A percentile compares a stretch with the other conserved stretches of the same genome.
phyloP scores from a whole-genome alignment of 2,113 vertebrate genomes.

The Pristiophorus japonicus region DNA sequence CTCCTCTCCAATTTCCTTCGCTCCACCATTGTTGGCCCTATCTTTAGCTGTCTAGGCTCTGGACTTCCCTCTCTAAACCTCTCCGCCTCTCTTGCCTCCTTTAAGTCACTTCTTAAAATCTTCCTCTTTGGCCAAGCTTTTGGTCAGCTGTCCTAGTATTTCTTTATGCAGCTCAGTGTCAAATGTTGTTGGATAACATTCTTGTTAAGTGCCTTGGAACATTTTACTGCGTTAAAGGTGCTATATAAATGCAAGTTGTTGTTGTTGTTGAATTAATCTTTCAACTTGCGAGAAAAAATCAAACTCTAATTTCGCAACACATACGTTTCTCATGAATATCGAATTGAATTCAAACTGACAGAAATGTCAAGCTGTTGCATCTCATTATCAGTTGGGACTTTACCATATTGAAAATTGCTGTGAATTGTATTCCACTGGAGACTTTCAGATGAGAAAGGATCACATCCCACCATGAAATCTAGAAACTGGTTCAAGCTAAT shows the following conservation, averaged over 20 bases:
- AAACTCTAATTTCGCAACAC: neutral
- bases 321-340: slow-evolving; percentile 18
- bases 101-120: neutral
- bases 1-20: neutral
- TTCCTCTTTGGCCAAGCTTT: neutral
- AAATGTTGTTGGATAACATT: too few species aligned
- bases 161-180: too few species aligned
- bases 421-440: neutral
- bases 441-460: neutral
- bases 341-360: neutral
- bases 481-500: neutral
- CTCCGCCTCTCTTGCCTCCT: too few species aligned
- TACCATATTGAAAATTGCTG: neutral
- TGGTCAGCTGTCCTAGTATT: too few species aligned
- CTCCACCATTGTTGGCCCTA: neutral
- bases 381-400: neutral
- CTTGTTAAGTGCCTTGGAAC: neutral
- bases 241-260: neutral
- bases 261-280: neutral
- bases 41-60: too few species aligned
- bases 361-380: slow-evolving; percentile 30
- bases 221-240: neutral
- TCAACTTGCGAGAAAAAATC: neutral
- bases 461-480: neutral
- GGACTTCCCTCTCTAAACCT: too few species aligned